A percentile compares a stretch with the other conserved stretches of the same genome.
Evolutionary conservation across 1,140 invertebrate species (phyloP).

Genomic region (Orius insidiosus): DNA sequence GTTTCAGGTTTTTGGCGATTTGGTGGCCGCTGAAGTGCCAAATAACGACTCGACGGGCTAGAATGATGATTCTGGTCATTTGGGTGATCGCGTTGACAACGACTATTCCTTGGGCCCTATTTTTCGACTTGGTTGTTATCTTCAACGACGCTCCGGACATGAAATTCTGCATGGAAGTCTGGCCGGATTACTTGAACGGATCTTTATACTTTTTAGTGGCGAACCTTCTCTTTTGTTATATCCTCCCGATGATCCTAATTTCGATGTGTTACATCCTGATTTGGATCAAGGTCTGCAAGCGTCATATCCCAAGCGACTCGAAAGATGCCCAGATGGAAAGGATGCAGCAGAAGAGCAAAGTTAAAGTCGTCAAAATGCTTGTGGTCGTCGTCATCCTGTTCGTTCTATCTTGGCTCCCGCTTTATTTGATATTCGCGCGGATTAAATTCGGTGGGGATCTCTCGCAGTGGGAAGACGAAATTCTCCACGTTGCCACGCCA

Average conservation of each 20-base stretch:
- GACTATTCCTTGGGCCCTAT: slow-evolving; percentile 77
- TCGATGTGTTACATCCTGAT: slow-evolving; percentile 84
- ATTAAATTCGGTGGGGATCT: slow-evolving; percentile 63
- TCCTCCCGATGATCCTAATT: slow-evolving; percentile 81
- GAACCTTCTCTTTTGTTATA: slow-evolving; percentile 78
- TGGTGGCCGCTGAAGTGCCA: slow-evolving; percentile 86
- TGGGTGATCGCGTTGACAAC: slow-evolving; percentile 72
- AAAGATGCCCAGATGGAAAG: slow-evolving; percentile 81
- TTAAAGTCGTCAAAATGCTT: slow-evolving; percentile 92
- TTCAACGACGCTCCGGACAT: slow-evolving; percentile 54
- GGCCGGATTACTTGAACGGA: slow-evolving; percentile 63
- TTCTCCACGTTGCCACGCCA: slow-evolving; percentile 64
- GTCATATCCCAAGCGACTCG: slow-evolving; percentile 73
- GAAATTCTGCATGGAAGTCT: slow-evolving; percentile 35
- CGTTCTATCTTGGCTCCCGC: slow-evolving; percentile 83
- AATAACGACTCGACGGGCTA: slow-evolving; percentile 68
- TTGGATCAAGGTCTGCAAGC: slow-evolving; percentile 76
- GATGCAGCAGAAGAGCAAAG: slow-evolving; percentile 81
- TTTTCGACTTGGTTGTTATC: slow-evolving; percentile 63
- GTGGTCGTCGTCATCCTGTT: slow-evolving; percentile 88
- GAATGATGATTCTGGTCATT: slow-evolving; percentile 75
- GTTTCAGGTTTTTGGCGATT: slow-evolving; percentile 83
- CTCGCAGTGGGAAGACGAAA: slow-evolving; percentile 53
- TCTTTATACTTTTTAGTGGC: slow-evolving; percentile 75
- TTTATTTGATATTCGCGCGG: slow-evolving; percentile 76